Evolutionary conservation across 2,888 invertebrate genomes (phyloP).

Genomic region (Hololepta plana): DNA sequence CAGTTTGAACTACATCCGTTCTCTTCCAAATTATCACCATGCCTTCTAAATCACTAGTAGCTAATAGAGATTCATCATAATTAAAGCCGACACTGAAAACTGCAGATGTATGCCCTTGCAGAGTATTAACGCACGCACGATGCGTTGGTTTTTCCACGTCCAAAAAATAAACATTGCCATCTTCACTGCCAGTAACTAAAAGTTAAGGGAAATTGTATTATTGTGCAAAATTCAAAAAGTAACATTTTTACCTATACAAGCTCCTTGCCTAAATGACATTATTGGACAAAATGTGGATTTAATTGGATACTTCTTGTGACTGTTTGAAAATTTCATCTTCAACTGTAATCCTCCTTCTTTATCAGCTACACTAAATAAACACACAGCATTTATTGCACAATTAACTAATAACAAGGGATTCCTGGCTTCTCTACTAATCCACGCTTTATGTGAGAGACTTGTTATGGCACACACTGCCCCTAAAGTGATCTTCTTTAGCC

Average conservation of each 20-base stretch:
- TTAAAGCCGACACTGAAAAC: constrained; percentile 73
- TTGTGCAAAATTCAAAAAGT: not conserved
- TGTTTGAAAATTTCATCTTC: constrained; percentile 45
- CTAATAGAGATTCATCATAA: constrained; percentile 72
- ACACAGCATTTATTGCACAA: constrained; percentile 55
- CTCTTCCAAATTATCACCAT: constrained; percentile 61
- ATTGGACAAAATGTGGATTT: constrained; percentile 70
- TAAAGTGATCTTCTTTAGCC: constrained; percentile 17
- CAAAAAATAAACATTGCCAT: constrained; percentile 59
- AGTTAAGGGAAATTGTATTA: constrained; percentile 9
- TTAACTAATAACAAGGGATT: constrained; percentile 59
- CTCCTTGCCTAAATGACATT: constrained; percentile 67
- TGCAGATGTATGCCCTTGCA: constrained; percentile 62
- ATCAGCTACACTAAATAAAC: constrained; percentile 48
- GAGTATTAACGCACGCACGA: constrained; percentile 37
- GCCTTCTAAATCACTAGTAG: constrained; percentile 67
- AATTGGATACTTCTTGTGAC: constrained; percentile 39
- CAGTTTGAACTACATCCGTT: no score
- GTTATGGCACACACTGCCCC: constrained; percentile 34
- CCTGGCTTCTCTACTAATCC: constrained; percentile 54
- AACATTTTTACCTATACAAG: constrained; percentile 43
- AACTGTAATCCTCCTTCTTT: constrained; percentile 46
- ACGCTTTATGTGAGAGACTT: constrained; percentile 59
- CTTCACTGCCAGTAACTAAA: constrained; percentile 58
- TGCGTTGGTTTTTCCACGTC: constrained; percentile 44